A percentile compares a stretch with the other conserved stretches of the same genome.
These are phyloP conservation scores for Octonoba sinensis DNA, from an alignment of 2,888 invertebrate species.

Conservation along the genomic window DNA sequence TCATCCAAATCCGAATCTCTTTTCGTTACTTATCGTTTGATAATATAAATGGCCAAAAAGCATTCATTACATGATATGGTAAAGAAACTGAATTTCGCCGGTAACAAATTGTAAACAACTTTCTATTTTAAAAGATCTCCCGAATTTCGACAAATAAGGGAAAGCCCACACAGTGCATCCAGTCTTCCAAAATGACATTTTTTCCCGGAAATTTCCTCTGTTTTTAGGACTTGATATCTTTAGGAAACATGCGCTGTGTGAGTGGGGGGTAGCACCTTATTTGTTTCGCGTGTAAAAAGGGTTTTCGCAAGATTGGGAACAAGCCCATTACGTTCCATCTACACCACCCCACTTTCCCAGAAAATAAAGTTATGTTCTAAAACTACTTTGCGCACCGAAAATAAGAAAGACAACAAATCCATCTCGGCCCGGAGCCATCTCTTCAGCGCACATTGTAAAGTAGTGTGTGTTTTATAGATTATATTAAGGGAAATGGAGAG, in stretches of 20 bases:
- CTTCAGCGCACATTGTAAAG: not conserved
- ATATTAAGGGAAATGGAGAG: slow-evolving; percentile 41
- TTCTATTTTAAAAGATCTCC: not conserved
- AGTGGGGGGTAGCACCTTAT: slow-evolving; percentile 25
- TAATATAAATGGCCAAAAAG: no score
- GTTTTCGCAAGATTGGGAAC: slow-evolving; percentile 36
- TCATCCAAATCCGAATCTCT: no score
- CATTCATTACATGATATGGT: no score
- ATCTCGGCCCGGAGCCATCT: not conserved
- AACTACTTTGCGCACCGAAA: slow-evolving; percentile 35
- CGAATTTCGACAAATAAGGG: not conserved
- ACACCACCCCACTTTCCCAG: not conserved
- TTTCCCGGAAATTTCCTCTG: not conserved
- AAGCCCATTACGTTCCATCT: slow-evolving; percentile 35
- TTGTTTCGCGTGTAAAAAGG: slow-evolving; percentile 27
- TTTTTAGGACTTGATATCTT: not conserved
- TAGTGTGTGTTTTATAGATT: slow-evolving; percentile 50
- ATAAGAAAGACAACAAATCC: slow-evolving; percentile 25
- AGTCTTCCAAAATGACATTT: no score
- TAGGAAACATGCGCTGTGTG: not conserved
- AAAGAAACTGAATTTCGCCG: no score
- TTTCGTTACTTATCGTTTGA: no score
- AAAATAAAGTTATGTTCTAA: slow-evolving; percentile 53
- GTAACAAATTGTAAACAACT: not conserved
- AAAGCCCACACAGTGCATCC: no score